A percentile compares a stretch with the other conserved stretches of the same genome.
Evolutionary conservation across 2,797 vertebrate species (phyloP).

Genomic region (Cephalopachus bancanus): DNA sequence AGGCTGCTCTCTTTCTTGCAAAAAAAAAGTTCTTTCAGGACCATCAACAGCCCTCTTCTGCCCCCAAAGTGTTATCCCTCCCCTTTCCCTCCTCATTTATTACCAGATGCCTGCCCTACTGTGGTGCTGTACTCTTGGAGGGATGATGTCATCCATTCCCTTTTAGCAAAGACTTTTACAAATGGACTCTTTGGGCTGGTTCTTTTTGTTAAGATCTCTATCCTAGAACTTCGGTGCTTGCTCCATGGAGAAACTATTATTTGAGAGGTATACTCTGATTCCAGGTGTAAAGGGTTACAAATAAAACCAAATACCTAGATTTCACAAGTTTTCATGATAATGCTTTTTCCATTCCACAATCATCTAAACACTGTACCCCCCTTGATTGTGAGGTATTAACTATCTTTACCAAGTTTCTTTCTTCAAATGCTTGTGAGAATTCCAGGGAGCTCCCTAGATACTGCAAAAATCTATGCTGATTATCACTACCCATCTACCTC

Average conservation of each 20-base stretch:
- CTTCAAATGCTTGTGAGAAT: background rate
- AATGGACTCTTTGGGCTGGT: background rate
- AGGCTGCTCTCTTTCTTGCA: slow-evolving; percentile 62
- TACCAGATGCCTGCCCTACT: background rate
- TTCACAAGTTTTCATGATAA: background rate
- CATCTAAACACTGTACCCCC: background rate
- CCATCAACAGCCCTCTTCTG: slow-evolving; percentile 56
- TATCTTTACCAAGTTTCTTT: background rate
- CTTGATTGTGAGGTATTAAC: background rate
- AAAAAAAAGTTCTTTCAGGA: slow-evolving; percentile 51
- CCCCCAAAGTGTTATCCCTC: background rate
- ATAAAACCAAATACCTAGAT: background rate
- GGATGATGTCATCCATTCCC: background rate
- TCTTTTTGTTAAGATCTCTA: background rate
- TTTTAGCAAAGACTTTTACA: slow-evolving; percentile 20
- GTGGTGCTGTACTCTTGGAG: accelerated
- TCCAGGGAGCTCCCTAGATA: background rate
- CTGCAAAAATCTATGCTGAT: background rate
- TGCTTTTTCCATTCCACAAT: background rate
- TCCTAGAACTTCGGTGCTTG: background rate
- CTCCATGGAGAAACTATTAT: background rate
- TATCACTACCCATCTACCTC: background rate
- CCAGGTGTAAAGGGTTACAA: background rate
- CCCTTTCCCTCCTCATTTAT: background rate
- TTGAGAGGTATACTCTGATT: slow-evolving; percentile 19